A percentile compares a stretch with the other conserved stretches of the same genome.
phyloP scores from a whole-genome alignment of 2,113 vertebrate species.

The Seriola dumerili region DNA sequence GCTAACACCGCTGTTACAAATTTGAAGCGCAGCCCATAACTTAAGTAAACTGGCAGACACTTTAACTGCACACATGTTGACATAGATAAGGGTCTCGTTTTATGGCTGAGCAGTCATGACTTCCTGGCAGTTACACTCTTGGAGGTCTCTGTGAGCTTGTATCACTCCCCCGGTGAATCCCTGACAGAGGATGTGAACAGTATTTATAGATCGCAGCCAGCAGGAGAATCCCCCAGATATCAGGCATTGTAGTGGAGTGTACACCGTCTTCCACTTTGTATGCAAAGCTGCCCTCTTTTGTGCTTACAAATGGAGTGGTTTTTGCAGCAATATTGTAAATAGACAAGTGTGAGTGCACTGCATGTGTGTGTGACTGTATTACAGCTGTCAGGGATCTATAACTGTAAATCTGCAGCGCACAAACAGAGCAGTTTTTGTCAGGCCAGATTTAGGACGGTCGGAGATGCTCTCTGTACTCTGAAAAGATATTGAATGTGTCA shows the following conservation, averaged over 20 bases:
- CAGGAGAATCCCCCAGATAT: constrained; percentile 71
- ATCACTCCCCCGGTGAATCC: constrained; percentile 47
- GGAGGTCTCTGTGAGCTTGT: constrained; percentile 60
- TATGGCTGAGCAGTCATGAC: constrained; percentile 51
- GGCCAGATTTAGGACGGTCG: background rate
- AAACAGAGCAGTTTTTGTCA: background rate
- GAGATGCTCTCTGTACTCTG: background rate
- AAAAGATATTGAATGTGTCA: background rate
- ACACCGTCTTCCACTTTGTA: constrained; percentile 67
- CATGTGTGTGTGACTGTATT: background rate
- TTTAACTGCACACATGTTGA: constrained; percentile 55
- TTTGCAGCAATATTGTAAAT: constrained; percentile 41
- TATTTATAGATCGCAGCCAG: constrained; percentile 75
- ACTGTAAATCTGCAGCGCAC: background rate
- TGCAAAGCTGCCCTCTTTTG: constrained; percentile 68
- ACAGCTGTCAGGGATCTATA: constrained; percentile 3
- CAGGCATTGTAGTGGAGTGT: constrained; percentile 52
- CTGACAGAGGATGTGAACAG: constrained; percentile 63
- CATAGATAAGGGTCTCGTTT: constrained; percentile 67
- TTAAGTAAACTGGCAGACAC: constrained; percentile 24
- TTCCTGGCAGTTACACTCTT: constrained; percentile 52
- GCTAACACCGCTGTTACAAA: background rate
- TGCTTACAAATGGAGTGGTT: constrained; percentile 38
- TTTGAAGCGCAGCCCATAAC: constrained; percentile 6
- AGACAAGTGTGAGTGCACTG: background rate